Evolutionary conservation across 2,888 invertebrate genomes (phyloP), one percentile per base, ranked within the genome.

Genomic region (Pandemis heparana): DNA sequence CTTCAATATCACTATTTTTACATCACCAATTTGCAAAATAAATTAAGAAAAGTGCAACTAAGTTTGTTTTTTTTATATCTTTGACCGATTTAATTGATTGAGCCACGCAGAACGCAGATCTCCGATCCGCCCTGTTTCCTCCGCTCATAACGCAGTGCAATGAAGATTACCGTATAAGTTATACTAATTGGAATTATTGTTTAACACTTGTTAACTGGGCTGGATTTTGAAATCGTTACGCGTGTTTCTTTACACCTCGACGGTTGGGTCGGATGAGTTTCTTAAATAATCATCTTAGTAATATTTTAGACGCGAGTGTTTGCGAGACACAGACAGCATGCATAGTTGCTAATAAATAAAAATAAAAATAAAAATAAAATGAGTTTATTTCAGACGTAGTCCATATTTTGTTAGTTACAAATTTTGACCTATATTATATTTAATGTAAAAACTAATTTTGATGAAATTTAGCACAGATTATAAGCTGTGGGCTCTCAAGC

Each of bases 111-210:
- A 62, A 41, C 16, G 16, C 4, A 62, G 41, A 62, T 18, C 60
- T 61, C 12, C 18, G 41, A 8, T 41, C 0, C 62, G 62, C 62
- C 14, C 62, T 62, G 62, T 16, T 62, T 62, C 32, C 60, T 38
- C 8, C 60, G 14, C 59, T 59, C 32, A 32, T 1, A 12, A 38
- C 38, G 60, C 60, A 12, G 9, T 23, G 60, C 32, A 60, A 38
- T 10, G 9, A 32, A 56, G 56, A 56, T 56, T 23, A 23, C 10
- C 1, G 23, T 56, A 56, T 56, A 23, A 56, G 12, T 56, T 56
- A 53, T 9, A 5, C 41, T 62, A 41, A 62, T 62, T 62, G 62
- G 41, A 18, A 41, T n/a, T 62, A 62, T 62, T 62, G 62, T 62
- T 62, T 41, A 62, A 62, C 61, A 16, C 56, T 12, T 10, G 23